Conservation (phyloP, 1,140 invertebrate species). For the Bombus superbus region DNA sequence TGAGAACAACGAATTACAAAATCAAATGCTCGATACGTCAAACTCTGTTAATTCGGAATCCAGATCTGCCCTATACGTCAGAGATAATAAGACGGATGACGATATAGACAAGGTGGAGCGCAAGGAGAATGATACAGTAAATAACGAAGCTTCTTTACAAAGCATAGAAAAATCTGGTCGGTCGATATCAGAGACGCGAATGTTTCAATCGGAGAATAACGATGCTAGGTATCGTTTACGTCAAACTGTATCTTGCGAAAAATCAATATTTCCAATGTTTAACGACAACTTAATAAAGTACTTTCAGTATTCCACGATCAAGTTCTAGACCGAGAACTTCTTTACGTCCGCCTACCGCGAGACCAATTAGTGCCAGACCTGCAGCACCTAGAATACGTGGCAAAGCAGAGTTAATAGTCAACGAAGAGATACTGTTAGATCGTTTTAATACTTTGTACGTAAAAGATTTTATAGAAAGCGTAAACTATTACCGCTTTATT, state of each 20-base stretch:
- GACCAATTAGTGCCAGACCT: conserved; percentile 90
- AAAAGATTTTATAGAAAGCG: conserved; percentile 68
- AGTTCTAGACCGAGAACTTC: conserved; percentile 81
- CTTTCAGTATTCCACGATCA: conserved; percentile 57
- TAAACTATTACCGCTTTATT: conserved; percentile 80
- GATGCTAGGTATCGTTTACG: conserved; percentile 43
- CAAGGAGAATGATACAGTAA: conserved; percentile 33
- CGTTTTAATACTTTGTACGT: background rate
- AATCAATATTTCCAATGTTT: background rate
- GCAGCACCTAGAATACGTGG: conserved; percentile 88
- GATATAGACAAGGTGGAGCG: conserved; percentile 18
- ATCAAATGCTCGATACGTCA: conserved; percentile 1
- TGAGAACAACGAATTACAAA: conserved; percentile 18
- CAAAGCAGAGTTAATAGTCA: conserved; percentile 82
- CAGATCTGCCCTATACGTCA: background rate
- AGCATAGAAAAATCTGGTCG: conserved; percentile 11
- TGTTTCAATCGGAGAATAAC: conserved; percentile 31
- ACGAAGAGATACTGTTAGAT: conserved; percentile 75
- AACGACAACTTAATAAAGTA: conserved; percentile 4
- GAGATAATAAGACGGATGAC: conserved; percentile 20
- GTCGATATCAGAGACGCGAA: conserved; percentile 10
- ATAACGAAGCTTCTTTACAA: conserved; percentile 27
- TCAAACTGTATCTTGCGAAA: background rate
- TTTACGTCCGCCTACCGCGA: conserved; percentile 86
- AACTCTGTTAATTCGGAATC: background rate